Evolutionary conservation across 1,140 invertebrate species (phyloP), one percentile per base, ranked within the genome.

Genomic region (Nephotettix cincticeps): DNA sequence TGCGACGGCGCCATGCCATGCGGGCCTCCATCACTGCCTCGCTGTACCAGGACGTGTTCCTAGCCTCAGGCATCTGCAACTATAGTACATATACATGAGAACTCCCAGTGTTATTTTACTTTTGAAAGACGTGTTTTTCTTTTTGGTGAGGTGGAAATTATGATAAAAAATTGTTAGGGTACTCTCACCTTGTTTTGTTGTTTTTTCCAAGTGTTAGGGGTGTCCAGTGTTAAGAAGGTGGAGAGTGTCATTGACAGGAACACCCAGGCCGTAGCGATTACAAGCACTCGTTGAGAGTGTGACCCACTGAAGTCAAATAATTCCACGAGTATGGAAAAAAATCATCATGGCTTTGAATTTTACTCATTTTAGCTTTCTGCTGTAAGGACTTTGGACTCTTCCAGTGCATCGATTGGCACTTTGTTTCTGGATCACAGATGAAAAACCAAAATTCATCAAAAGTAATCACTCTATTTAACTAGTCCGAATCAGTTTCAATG

Each of bases 201-300:
- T n/a, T n/a, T n/a, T 43, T 43, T 43, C 40, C 40, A 11, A n/a
- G 40, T 43, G 9, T 43, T 9, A 43, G n/a, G n/a, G n/a, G 40
- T 43, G 9, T 43, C 92, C 93, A 1, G 92, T 88, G 75, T 93
- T 92, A 4, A 89, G 89, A 73, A 83, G 84, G 74, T 89, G 88
- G 72, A 90, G 83, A 1, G 86, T 85, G 76, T 90, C 88, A 75
- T 89, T 89, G 36, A 86, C 87, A 73, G 76, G 71, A 70, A 80
- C 68, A 51, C 72, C 63, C 19, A 76, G 61, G 14, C 75, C 75
- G 36, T 47, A 69, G 30, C 66, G 56, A 4, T 30, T 47, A 64
- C 75, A 76, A 28, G 67, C 72, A 43, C 30, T 71, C 73, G n/a
- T 71, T 29, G 27, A 75, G 30, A 13, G 40, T 58, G 19, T n/a